Percentiles rank a stretch among this genome's conserved stretches.
Conservation (phyloP, 2,888 invertebrate species). For the Dromius quadrimaculatus region DNA sequence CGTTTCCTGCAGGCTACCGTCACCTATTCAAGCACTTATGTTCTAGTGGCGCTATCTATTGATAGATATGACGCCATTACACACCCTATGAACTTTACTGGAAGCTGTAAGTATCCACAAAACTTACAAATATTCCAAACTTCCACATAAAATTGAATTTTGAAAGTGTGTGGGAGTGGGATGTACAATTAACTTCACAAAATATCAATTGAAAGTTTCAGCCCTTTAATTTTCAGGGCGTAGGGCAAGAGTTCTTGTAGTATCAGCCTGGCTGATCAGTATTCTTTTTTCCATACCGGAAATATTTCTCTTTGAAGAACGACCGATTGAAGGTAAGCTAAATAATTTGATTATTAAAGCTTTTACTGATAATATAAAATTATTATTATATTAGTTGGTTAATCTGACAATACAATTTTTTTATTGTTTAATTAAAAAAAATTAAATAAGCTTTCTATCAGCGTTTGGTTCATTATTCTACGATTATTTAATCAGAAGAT, state of each 20-base stretch:
- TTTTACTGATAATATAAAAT: too few relatives aligned
- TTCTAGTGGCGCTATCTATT: slow-evolving; percentile 90
- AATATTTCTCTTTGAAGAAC: slow-evolving; percentile 84
- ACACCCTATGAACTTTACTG: slow-evolving; percentile 94
- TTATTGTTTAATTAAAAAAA: too few relatives aligned
- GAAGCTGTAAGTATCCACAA: slow-evolving; percentile 90
- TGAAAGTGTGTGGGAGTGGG: too few relatives aligned
- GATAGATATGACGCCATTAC: slow-evolving; percentile 95
- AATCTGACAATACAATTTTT: too few relatives aligned
- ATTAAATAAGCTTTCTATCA: too few relatives aligned
- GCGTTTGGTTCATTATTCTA: too few relatives aligned
- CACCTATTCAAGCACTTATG: slow-evolving; percentile 93
- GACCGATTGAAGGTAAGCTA: slow-evolving; percentile 77
- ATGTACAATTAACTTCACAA: too few relatives aligned
- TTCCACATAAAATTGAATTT: too few relatives aligned
- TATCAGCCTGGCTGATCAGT: slow-evolving; percentile 86
- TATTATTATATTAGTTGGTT: too few relatives aligned
- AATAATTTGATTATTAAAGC: not conserved
- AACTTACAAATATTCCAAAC: too few relatives aligned
- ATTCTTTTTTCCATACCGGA: slow-evolving; percentile 86
- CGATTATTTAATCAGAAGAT: too few relatives aligned
- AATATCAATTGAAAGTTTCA: too few relatives aligned
- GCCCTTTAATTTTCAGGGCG: slow-evolving; percentile 76
- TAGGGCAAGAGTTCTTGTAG: slow-evolving; percentile 82
- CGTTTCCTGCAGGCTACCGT: slow-evolving; percentile 88